Percentiles rank a stretch among this genome's conserved stretches.
phyloP scores from a whole-genome alignment of 2,888 invertebrate genomes.

The Timandra comae region DNA sequence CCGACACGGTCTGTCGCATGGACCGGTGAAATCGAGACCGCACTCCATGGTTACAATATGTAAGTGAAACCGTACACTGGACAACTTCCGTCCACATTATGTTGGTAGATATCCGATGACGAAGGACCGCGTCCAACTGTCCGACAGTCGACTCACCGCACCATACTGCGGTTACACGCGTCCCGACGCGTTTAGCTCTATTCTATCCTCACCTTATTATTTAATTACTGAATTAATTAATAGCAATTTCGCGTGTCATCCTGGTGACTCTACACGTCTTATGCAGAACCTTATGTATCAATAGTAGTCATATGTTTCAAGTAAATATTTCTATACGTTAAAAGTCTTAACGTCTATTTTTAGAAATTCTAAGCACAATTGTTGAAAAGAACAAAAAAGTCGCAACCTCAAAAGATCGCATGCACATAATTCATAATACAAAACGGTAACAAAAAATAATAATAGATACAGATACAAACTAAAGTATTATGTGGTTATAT shows the following conservation, averaged over 20 bases:
- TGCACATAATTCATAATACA: background rate
- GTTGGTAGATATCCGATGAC: constrained; percentile 60
- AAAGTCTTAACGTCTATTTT: no score
- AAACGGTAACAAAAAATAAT: background rate
- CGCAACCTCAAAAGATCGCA: no score
- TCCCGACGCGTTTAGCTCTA: constrained; percentile 35
- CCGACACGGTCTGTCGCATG: constrained; percentile 51
- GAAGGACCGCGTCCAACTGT: constrained; percentile 29
- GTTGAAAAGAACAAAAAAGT: no score
- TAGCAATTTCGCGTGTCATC: no score
- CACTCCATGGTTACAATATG: constrained; percentile 44
- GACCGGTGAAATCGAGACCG: constrained; percentile 56
- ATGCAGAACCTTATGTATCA: no score
- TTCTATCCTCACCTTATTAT: constrained; percentile 24
- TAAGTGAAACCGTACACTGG: constrained; percentile 68
- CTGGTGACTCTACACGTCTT: no score
- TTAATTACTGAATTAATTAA: no score
- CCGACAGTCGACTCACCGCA: constrained; percentile 19
- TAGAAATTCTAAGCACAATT: no score
- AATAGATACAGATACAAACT: constrained; percentile 11
- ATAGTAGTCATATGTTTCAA: no score
- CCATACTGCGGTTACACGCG: constrained; percentile 44
- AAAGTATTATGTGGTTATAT: constrained; percentile 10
- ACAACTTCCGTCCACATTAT: constrained; percentile 64
- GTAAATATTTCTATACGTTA: no score